Evolutionary conservation across 2,888 invertebrate species (phyloP).

Genomic region (Pseudococcus viburni): DNA sequence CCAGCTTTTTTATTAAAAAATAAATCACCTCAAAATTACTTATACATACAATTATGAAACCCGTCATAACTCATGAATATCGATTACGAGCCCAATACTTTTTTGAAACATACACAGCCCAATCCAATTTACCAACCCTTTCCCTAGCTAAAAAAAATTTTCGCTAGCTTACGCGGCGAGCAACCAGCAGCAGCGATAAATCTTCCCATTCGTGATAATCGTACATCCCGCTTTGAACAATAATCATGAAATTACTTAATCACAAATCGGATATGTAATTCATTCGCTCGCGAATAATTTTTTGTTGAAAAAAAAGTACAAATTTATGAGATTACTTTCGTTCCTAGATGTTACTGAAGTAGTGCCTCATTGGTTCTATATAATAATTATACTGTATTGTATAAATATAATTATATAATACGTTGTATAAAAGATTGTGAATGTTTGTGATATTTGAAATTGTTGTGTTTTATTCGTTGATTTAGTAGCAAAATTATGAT

Average conservation of each 20-base stretch:
- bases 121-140: too few species aligned
- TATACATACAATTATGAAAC: too few species aligned
- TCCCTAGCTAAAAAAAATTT: not conserved
- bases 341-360: constrained; percentile 62
- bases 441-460: constrained; percentile 63
- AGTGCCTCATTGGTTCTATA: constrained; percentile 18
- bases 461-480: constrained; percentile 62
- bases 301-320: constrained; percentile 43
- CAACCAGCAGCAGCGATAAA: not conserved
- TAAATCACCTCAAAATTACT: too few species aligned
- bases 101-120: too few species aligned
- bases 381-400: not conserved
- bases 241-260: not conserved
- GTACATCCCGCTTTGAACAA: not conserved
- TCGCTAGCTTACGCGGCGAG: not conserved
- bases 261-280: not conserved
- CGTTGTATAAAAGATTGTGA: constrained; percentile 62
- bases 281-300: not conserved
- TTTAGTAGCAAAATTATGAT: not conserved
- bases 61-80: too few species aligned
- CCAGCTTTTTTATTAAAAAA: too few species aligned
- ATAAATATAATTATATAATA: not conserved
- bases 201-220: not conserved
- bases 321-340: constrained; percentile 62
- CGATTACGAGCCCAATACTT: too few species aligned